Evolutionary conservation across 2,113 vertebrate species (phyloP).

Genomic region (Odontophorus gujanensis): DNA sequence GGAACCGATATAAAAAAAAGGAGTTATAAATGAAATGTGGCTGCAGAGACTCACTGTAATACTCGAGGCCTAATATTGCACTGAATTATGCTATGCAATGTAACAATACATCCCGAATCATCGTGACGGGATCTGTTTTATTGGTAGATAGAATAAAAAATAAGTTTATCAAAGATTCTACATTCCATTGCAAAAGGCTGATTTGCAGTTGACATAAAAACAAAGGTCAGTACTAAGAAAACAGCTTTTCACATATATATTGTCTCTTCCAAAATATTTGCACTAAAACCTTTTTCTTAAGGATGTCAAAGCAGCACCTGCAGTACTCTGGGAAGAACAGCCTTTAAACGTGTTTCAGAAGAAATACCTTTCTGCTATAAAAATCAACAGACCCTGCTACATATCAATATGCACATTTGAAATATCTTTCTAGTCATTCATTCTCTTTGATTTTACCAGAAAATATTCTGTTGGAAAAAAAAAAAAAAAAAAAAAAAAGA

Average conservation of each 20-base stretch:
- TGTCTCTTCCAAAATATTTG: conserved; percentile 70
- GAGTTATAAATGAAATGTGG: background rate
- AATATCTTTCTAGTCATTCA: conserved; percentile 80
- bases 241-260: conserved; percentile 63
- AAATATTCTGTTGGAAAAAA: conserved; percentile 68
- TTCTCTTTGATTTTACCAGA: conserved; percentile 81
- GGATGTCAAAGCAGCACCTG: conserved; percentile 63
- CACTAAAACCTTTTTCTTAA: conserved; percentile 67
- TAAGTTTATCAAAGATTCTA: conserved; percentile 52
- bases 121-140: background rate
- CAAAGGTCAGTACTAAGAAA: conserved; percentile 62
- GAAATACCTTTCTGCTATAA: conserved; percentile 65
- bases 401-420: conserved; percentile 81
- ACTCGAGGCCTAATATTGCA: background rate
- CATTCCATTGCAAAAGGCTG: conserved; percentile 51
- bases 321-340: conserved; percentile 64
- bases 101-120: conserved; percentile 18
- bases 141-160: conserved; percentile 36
- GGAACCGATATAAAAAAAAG: background rate
- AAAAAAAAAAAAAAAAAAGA: background rate
- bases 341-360: conserved; percentile 54
- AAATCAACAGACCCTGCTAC: conserved; percentile 73
- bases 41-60: background rate
- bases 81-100: background rate
- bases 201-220: conserved; percentile 67